A percentile compares a stretch with the other conserved stretches of the same genome.
phyloP scores from a whole-genome alignment of 2,797 vertebrate species.

The Gorsachius magnificus region DNA sequence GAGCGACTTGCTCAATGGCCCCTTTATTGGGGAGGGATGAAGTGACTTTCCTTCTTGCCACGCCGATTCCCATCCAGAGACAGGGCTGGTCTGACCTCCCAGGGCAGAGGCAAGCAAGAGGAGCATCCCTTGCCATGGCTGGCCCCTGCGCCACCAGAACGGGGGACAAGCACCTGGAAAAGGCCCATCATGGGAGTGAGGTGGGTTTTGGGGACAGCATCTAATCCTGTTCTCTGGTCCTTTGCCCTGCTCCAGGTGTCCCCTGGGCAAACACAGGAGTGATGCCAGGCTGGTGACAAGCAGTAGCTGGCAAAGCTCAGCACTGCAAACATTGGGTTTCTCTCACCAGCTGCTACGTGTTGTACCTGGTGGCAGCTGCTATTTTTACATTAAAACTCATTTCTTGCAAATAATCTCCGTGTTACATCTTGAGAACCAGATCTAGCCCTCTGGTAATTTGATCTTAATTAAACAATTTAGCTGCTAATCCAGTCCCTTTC shows the following conservation, averaged over 20 bases:
- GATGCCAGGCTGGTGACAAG: not conserved
- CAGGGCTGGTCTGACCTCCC: not conserved
- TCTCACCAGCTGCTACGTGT: not conserved
- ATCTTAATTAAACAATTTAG: conserved; percentile 59
- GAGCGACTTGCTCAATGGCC: not conserved
- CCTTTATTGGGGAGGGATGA: not conserved
- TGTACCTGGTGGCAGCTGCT: conserved; percentile 33
- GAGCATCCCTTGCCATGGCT: not conserved
- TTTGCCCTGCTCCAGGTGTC: not conserved
- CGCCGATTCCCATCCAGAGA: accelerated
- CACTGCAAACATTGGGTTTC: not conserved
- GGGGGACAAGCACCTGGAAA: not conserved
- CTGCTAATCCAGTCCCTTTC: conserved; percentile 40
- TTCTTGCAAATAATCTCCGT: not conserved
- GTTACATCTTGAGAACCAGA: conserved; percentile 50
- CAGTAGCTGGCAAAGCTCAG: not conserved
- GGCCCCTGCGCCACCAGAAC: accelerated
- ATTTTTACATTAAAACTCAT: conserved; percentile 43
- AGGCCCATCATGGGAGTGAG: not conserved
- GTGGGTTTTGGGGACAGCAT: not conserved
- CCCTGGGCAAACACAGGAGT: not conserved
- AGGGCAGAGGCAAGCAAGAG: not conserved
- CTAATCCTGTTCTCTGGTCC: not conserved
- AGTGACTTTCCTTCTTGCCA: not conserved
- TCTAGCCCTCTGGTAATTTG: conserved; percentile 51